These are phyloP conservation scores for Euphydryas editha DNA, from an alignment of 2,888 invertebrate species.

Conservation along the genomic window DNA sequence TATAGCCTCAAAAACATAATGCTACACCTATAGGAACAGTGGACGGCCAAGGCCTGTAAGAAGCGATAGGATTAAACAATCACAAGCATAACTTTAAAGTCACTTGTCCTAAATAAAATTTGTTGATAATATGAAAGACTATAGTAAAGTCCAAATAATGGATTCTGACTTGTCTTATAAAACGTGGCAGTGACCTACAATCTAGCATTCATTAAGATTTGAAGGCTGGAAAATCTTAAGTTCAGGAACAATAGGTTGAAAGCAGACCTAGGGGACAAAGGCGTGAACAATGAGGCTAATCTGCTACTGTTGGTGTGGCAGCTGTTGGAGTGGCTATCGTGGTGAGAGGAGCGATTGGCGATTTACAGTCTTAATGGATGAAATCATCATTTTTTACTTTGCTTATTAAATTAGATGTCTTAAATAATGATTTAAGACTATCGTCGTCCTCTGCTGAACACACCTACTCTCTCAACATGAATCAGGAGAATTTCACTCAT, in stretches of 20 bases:
- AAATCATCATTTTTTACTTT: not conserved
- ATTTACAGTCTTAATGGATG: not conserved
- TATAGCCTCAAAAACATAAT: too few relatives aligned
- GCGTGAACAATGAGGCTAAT: slow-evolving; percentile 35
- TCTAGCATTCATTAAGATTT: slow-evolving; percentile 24
- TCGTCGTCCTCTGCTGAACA: too few relatives aligned
- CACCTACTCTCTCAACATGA: too few relatives aligned
- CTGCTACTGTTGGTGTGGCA: slow-evolving; percentile 19
- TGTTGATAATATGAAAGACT: too few relatives aligned
- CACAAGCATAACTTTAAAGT: too few relatives aligned
- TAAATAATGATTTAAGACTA: too few relatives aligned
- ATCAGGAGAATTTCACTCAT: too few relatives aligned
- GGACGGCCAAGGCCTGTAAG: too few relatives aligned
- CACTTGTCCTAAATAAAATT: too few relatives aligned
- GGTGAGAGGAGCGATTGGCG: not conserved
- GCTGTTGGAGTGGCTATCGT: not conserved
- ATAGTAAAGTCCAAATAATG: too few relatives aligned
- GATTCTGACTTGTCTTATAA: not conserved
- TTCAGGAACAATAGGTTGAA: slow-evolving; percentile 27
- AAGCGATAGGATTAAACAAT: too few relatives aligned
- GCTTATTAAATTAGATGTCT: not conserved
- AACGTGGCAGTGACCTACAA: slow-evolving; percentile 26
- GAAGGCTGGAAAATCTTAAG: slow-evolving; percentile 18
- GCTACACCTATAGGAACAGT: too few relatives aligned
- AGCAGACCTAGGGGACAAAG: slow-evolving; percentile 31